Conservation (phyloP, 1,140 invertebrate species). For the Lethrus apterus region DNA sequence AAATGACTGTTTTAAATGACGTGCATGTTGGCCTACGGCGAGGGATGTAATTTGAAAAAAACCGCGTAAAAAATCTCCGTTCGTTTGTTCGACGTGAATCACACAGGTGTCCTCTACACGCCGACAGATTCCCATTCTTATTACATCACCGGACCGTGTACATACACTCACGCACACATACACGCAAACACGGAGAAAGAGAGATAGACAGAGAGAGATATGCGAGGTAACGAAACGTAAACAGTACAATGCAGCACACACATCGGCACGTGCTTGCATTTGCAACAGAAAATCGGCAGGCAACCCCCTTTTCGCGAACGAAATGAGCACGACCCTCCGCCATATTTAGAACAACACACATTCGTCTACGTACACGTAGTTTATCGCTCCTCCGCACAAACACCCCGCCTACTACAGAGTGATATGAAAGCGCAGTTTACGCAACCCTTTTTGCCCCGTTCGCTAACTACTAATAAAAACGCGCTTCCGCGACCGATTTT, state of each 20-base stretch:
- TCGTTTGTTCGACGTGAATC: constrained; percentile 26
- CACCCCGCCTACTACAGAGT: constrained; percentile 37
- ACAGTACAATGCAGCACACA: neutral
- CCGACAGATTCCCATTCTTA: constrained; percentile 8
- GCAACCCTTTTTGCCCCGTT: constrained; percentile 29
- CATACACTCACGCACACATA: neutral
- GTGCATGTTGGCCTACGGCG: too few relatives aligned
- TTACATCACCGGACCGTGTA: constrained; percentile 11
- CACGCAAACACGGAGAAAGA: neutral
- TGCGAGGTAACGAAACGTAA: neutral
- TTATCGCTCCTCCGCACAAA: constrained; percentile 17
- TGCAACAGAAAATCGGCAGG: neutral
- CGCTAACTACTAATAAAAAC: too few relatives aligned
- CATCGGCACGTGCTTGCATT: neutral
- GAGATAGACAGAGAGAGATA: neutral
- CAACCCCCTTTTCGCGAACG: neutral
- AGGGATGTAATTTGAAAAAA: constrained; percentile 8
- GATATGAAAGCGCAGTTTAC: constrained; percentile 22
- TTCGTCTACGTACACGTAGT: too few relatives aligned
- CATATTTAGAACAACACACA: constrained; percentile 33
- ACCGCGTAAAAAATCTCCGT: constrained; percentile 13
- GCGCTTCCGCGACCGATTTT: too few relatives aligned
- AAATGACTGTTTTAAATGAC: too few relatives aligned
- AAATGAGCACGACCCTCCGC: constrained; percentile 33
- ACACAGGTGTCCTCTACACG: constrained; percentile 31